Evolutionary conservation across 2,113 vertebrate species (phyloP).

Genomic region (Anthoscopus minutus): DNA sequence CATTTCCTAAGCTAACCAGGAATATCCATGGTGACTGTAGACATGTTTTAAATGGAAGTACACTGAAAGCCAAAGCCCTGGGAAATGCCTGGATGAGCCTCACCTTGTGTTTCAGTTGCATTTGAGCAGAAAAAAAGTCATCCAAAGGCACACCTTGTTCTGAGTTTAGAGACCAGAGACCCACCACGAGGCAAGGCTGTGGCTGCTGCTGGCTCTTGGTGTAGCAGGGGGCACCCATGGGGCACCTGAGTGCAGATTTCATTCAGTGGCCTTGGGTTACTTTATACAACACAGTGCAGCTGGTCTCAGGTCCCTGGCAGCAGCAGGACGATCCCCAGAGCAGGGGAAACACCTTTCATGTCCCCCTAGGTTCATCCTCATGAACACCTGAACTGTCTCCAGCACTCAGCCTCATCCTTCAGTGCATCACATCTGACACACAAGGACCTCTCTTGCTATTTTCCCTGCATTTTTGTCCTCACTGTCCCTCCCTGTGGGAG

Average conservation of each 20-base stretch:
- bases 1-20: slow-evolving; percentile 11
- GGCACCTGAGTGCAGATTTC: neutral
- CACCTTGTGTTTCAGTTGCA: neutral
- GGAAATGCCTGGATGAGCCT: neutral
- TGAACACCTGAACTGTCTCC: neutral
- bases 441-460: neutral
- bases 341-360: neutral
- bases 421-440: neutral
- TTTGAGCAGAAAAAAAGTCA: neutral
- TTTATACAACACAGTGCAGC: neutral
- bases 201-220: neutral
- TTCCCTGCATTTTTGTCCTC: neutral
- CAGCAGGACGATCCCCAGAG: neutral
- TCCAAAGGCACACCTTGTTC: neutral
- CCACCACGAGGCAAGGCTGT: neutral
- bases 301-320: neutral
- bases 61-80: neutral
- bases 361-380: neutral
- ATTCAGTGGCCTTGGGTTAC: neutral
- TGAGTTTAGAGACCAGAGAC: neutral
- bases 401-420: neutral
- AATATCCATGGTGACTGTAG: neutral
- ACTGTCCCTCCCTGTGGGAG: neutral
- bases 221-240: neutral
- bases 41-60: neutral